Conservation (phyloP, 1,140 invertebrate species). For the Oreohelix idahoensis region DNA sequence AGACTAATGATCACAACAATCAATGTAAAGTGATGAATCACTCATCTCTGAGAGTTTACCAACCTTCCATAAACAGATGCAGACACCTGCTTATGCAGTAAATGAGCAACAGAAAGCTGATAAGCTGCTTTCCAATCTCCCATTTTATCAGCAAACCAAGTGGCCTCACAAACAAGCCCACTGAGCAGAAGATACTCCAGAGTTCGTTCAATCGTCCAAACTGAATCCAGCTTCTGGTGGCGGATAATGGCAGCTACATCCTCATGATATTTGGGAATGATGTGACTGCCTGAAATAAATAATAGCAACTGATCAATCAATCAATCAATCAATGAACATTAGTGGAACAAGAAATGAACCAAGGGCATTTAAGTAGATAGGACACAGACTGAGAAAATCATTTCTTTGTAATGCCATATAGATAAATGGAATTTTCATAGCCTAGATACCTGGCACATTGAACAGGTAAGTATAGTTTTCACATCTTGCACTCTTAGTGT, state of each 20-base stretch:
- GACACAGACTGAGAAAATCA: too few relatives aligned
- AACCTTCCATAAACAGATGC: slow-evolving; percentile 61
- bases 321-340: background rate
- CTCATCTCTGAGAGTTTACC: slow-evolving; percentile 12
- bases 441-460: too few relatives aligned
- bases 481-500: too few relatives aligned
- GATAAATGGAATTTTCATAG: too few relatives aligned
- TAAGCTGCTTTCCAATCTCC: slow-evolving; percentile 72
- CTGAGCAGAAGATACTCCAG: slow-evolving; percentile 69
- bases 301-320: too few relatives aligned
- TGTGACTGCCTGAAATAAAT: slow-evolving; percentile 64
- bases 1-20: too few relatives aligned
- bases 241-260: slow-evolving; percentile 58
- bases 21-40: too few relatives aligned
- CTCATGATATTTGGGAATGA: slow-evolving; percentile 67
- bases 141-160: slow-evolving; percentile 69
- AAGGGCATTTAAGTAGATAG: too few relatives aligned
- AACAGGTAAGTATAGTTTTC: too few relatives aligned
- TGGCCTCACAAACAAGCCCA: slow-evolving; percentile 68
- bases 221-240: slow-evolving; percentile 53
- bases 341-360: too few relatives aligned
- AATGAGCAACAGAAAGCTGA: slow-evolving; percentile 61
- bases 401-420: too few relatives aligned
- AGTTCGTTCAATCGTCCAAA: slow-evolving; percentile 66
- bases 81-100: slow-evolving; percentile 52